Base-by-base conservation (phyloP, 2,797 vertebrate genomes). In the Miichthys miiuy region DNA sequence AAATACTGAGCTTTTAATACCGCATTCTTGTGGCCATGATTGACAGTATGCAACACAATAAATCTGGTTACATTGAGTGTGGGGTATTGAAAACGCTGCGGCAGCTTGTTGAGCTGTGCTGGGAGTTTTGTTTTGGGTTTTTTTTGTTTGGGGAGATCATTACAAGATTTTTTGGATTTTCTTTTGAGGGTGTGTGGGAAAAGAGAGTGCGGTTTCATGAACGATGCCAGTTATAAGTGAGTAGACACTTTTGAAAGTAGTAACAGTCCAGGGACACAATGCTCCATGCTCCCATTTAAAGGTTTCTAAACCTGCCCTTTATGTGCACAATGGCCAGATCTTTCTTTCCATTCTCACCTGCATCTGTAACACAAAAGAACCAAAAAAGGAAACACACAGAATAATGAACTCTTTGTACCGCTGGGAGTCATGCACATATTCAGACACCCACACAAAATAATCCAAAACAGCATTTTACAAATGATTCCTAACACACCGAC, bases 191-290 rank as follows among this genome's bases (percentile, higher is more conserved):
- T 57, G 76, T 48, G 21, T 71, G 51, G 72, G 44, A 66, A 68
- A 67, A 62, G 18, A 66, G 16, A 44, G n/a, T 13, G 56, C 1
- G 13, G 42, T 44, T 44, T 12, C 52, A 62, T 64, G 66, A 84
- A 67, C 70, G 64, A 61, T 66, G 69, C 60, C 54, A 80, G 52
- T 48, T 38, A 63, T 34, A n/a, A 75, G 62, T 72, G 68, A 82
- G 47, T 23, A 14, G 38, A 51, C 47, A 75, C 46, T 44, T 55
- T 46, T 58, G 5, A 54, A 21, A 48, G 12, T 5, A n/a, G 17
- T 20, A 27, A 38, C 34, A 38, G 34, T 2, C 9, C 34, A 38
- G 34, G 34, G 34, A 38, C 34, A 38, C 34, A 38, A 38, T 38
- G 34, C 8, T 38, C 34, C 34, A 38, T 9, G 34, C 8, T 38